phyloP scores from a whole-genome alignment of 2,888 invertebrate genomes.

The Apodemia hepburni region DNA sequence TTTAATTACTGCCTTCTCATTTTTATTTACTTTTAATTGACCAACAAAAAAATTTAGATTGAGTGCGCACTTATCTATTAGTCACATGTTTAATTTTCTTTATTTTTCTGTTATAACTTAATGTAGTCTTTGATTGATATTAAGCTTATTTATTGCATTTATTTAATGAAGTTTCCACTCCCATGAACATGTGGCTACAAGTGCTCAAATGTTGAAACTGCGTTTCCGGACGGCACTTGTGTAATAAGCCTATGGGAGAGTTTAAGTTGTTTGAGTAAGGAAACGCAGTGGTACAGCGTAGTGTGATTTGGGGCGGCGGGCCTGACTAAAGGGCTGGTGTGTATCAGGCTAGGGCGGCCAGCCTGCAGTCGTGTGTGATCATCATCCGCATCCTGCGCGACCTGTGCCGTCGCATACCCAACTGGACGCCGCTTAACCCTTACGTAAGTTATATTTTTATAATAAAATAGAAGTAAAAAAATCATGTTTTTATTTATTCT shows the following conservation, averaged over 20 bases:
- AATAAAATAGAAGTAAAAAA: too few relatives aligned
- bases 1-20: slow-evolving; percentile 5
- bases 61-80: slow-evolving; percentile 73
- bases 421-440: slow-evolving; percentile 95
- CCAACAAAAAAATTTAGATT: slow-evolving; percentile 31
- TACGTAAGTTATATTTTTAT: slow-evolving; percentile 87
- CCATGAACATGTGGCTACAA: slow-evolving; percentile 77
- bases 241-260: slow-evolving; percentile 50
- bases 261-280: slow-evolving; percentile 18
- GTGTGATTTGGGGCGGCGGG: slow-evolving; percentile 7
- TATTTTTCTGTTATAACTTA: slow-evolving; percentile 40
- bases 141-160: not conserved
- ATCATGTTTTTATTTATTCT: too few relatives aligned
- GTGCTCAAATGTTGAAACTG: slow-evolving; percentile 59
- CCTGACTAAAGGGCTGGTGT: slow-evolving; percentile 26
- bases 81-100: slow-evolving; percentile 74
- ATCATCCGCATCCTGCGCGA: slow-evolving; percentile 97
- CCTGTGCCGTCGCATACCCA: slow-evolving; percentile 95
- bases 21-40: not conserved
- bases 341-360: slow-evolving; percentile 94
- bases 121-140: slow-evolving; percentile 18
- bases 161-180: slow-evolving; percentile 37
- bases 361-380: slow-evolving; percentile 97
- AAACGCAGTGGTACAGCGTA: slow-evolving; percentile 24
- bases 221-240: slow-evolving; percentile 58